Evolutionary conservation across 2,888 invertebrate genomes (phyloP), one percentile per base, ranked within the genome.

Genomic region (Hirtodrosophila trivittata): DNA sequence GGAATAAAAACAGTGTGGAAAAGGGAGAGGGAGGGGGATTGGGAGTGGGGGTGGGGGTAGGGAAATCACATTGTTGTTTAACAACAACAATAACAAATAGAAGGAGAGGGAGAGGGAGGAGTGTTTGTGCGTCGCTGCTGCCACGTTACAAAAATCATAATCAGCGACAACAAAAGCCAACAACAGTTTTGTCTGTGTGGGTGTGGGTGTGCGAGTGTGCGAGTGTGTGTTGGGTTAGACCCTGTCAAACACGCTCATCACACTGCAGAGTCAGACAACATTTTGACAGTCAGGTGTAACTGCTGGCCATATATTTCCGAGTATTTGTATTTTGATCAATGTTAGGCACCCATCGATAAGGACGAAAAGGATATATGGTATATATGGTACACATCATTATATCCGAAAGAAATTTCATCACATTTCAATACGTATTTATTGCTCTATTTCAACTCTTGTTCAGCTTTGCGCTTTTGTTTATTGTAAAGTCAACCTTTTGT

Each of bases 401-500:
- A n/a, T n/a, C n/a, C n/a, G n/a, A n/a, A n/a, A n/a, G n/a, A n/a
- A n/a, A n/a, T n/a, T n/a, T n/a, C n/a, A n/a, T n/a, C n/a, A n/a
- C n/a, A n/a, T 55, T 45, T 35, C 46, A 47, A 47, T 35, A 52
- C 25, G 39, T 52, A 60, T 46, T 35, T 54, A 41, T 41, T 41
- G 18, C 37, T 58, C 55, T 35, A 45, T 58, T 68, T 66, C 56
- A 64, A 43, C 58, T 68, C 60, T 78, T 62, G 60, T 72, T 46
- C 66, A 64, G 28, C 60, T 74, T 64, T 59, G 38, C 38, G 37
- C 16, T 43, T 35, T 55, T 59, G 55, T 69, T 38, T 66, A 46
- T 57, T 70, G 63, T 49, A 38, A 73, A 69, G 60, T 47, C 72
- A 60, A 56, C 60, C 50, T 64, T 67, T 69, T 78, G 66, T 33